Evolutionary conservation across 2,113 vertebrate species (phyloP), one percentile per base, ranked within the genome.

Genomic region (Oenanthe melanoleuca): DNA sequence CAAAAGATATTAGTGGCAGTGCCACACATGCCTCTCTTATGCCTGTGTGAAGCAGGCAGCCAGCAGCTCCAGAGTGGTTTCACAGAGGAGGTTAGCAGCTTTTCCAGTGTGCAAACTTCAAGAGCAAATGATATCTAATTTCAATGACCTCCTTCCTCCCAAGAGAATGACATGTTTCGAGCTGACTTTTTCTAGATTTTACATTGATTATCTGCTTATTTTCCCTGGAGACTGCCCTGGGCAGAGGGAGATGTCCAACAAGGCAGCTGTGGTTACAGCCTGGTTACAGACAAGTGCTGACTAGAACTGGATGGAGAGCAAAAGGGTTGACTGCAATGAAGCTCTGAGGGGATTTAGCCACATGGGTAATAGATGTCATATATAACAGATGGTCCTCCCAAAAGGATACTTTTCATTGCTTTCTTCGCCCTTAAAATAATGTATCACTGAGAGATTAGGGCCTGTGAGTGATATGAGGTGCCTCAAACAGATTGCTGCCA

Each of bases 11-110:
- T 91, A 96, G 75, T 2, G 0, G 69, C 83, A 53, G 72, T 71
- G 75, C 44, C 88, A 78, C 74, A 86, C 69, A 34, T 94, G 80
- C 60, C 59, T 80, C 80, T 96, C 1, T 3, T 37, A 63, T 80
- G 75, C 74, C 60, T 82, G 15, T 73, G 75, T 49, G 57, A 59
- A 90, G 57, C 88, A 84, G 90, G 50, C 80, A 88, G 61, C 49
- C 65, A 88, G 67, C 82, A 92, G 69, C 61, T 89, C 64, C 80
- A 93, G 90, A 86, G 37, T 86, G 57, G 45, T 72, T 95, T 96
- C 92, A 81, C 67, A 52, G 71, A 80, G 37, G 59, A 82, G 34
- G 25, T 64, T 92, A 83, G 65, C 78, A 89, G 65, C 37, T 90
- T 93, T 93, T 89, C 25, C 37, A 45, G 18, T 0, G 3, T 56